Conservation (phyloP, 2,888 invertebrate species). For the Margaritifera margaritifera region DNA sequence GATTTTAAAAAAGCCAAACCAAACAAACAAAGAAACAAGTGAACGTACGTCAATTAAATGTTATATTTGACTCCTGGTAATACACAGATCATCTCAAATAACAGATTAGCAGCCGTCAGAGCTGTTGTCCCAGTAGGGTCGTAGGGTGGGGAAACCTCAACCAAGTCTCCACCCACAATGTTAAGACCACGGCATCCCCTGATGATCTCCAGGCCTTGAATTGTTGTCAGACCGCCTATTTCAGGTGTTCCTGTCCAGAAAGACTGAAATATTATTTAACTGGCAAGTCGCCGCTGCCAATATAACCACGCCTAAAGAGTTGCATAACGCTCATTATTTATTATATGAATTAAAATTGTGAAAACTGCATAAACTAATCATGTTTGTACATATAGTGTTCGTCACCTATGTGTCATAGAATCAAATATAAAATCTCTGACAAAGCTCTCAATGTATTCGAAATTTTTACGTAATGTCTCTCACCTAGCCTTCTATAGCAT, state of each 20-base stretch:
- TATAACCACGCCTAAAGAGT: too few species aligned
- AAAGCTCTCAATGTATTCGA: too few species aligned
- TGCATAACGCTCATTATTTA: too few species aligned
- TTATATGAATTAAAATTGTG: too few species aligned
- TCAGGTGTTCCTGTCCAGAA: slow-evolving; percentile 68
- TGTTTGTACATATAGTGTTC: too few species aligned
- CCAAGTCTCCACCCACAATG: slow-evolving; percentile 69
- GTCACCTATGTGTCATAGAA: too few species aligned
- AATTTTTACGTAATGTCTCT: too few species aligned
- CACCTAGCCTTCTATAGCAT: too few species aligned
- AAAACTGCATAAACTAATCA: too few species aligned
- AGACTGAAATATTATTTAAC: not conserved
- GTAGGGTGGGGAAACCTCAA: slow-evolving; percentile 72
- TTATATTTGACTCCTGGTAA: slow-evolving; percentile 65
- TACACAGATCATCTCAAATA: slow-evolving; percentile 72
- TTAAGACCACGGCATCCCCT: slow-evolving; percentile 70
- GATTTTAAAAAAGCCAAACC: too few species aligned
- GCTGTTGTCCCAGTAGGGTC: slow-evolving; percentile 70
- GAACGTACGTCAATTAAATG: not conserved
- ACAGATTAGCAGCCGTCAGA: slow-evolving; percentile 69
- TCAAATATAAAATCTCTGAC: too few species aligned
- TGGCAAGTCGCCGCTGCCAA: not conserved
- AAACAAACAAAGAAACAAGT: too few species aligned
- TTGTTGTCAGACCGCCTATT: slow-evolving; percentile 70
- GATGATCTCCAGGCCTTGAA: slow-evolving; percentile 72